Evolutionary conservation across 64 coral and sea anemone genomes (phyloP), one percentile per base, ranked within the genome.

Genomic region (Montipora sp.): DNA sequence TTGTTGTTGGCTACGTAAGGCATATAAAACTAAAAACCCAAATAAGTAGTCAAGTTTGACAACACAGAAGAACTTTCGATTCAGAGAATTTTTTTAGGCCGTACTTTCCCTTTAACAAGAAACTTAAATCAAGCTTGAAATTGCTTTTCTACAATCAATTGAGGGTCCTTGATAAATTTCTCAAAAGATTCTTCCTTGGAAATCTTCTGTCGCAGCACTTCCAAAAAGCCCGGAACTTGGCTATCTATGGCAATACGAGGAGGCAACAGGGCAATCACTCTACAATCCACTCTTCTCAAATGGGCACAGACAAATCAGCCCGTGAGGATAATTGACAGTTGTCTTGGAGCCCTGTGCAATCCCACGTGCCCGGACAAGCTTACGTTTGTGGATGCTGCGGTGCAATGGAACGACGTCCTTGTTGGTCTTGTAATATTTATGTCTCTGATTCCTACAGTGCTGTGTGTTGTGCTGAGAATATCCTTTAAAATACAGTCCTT

Each of bases 321-420:
- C 10, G 82, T 85, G 18, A 70, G 46, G 50, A 65, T 85, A 45
- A 85, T 48, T 71, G 82, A 85, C 60, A 71, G 45, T 18, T 85
- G 82, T 22, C 82, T 85, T 85, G 82, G 82, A 22, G 36, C 82
- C 5, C 19, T 85, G 63, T 85, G 82, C 46, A 85, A 85, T 85
- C 82, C 82, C 45, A 85, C 63, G 82, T 85, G 82, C 19, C 65
- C 82, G 2, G 82, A 85, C 2, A 13, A 11, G 19, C 65, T 85
- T 5, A 67, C 0, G 16, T 85, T 85, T 49, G 82, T 85, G n/a
- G 82, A 85, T 63, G 49, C 82, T 4, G 82, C 82, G 16, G 65
- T 19, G 16, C 61, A 85, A 18, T 85, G 82, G 82, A 68, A 65
- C 44, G 63, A 49, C 44, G 61, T 22, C 4, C 66, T 85, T 45